Evolutionary conservation across 2,113 vertebrate genomes (phyloP), one percentile per base, ranked within the genome.

Genomic region (Ptilonorhynchus violaceus): DNA sequence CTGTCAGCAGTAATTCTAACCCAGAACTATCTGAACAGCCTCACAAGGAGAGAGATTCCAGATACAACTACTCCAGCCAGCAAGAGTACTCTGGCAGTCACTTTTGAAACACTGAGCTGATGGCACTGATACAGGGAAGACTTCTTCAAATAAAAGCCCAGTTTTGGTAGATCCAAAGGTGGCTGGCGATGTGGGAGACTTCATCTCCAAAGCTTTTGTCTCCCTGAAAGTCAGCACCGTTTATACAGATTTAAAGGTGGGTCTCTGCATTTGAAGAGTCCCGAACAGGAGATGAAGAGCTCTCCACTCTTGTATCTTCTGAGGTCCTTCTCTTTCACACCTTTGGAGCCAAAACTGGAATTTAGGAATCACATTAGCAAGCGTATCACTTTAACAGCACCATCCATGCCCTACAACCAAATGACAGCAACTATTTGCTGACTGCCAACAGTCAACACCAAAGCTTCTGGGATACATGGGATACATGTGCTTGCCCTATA

Each of bases 401-500:
- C 20, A 53, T 13, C 37, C 25, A 44, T 19, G 7, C 33, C 33
- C 46, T 42, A 10, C 33, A 73, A 37, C 23, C 8, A 21, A 85
- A 52, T 2, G 2, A 63, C 46, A 66, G 33, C 20, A 68, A 75
- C 21, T 35, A 19, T 12, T 27, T 46, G 20, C 44, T 53, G 31
- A 27, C 31, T 52, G 62, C 3, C 41, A 78, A 37, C 41, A 67
- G 42, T 21, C 27, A 30, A 33, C 23, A 53, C 30, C 44, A 50
- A 16, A 10, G 8, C 33, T 39, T 15, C 35, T 15, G 27, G 33
- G 67, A 33, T 5, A 17, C 20, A 37, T 0, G 0, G 33, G 67
- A 33, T 5, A 17, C 20, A 37, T 0, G 0, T 4, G 23, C 13
- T 4, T 66, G 24, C 25, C 14, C 47, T 30, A 1, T 1, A 58